Percentiles rank a stretch among this genome's conserved stretches.
These are phyloP conservation scores for Brachystomella parvula DNA, from an alignment of 1,140 invertebrate species.

Conservation along the genomic window DNA sequence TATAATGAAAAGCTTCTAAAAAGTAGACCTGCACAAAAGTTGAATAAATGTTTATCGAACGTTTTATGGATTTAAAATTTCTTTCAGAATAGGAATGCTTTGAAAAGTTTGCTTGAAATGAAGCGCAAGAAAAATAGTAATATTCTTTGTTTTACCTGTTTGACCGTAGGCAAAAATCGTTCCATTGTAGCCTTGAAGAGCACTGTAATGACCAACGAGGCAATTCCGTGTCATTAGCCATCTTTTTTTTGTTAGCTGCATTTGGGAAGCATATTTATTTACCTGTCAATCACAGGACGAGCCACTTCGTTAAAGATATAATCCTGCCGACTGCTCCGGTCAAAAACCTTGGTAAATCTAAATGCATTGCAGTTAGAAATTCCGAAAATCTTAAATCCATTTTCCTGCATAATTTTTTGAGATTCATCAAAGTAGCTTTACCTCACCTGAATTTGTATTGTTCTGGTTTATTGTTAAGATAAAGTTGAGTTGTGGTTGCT, in stretches of 20 bases:
- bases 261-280: conserved; percentile 24
- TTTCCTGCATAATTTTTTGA: neutral
- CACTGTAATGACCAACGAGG: conserved; percentile 42
- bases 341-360: conserved; percentile 47
- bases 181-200: conserved; percentile 68
- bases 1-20: too few relatives aligned
- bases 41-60: too few relatives aligned
- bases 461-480: conserved; percentile 30
- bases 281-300: conserved; percentile 48
- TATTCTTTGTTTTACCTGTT: conserved; percentile 25
- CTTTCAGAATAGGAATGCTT: too few relatives aligned
- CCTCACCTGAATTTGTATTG: conserved; percentile 14
- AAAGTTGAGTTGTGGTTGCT: conserved; percentile 8
- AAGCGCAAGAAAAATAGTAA: neutral
- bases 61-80: too few relatives aligned
- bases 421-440: conserved; percentile 19
- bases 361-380: conserved; percentile 15
- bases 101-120: neutral
- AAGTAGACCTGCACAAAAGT: too few relatives aligned
- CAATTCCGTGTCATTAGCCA: conserved; percentile 22
- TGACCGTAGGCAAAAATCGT: conserved; percentile 82
- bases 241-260: too few relatives aligned
- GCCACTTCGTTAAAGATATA: conserved; percentile 46
- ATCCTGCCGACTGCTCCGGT: conserved; percentile 42
- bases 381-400: neutral